These are phyloP conservation scores for Tursiops truncatus DNA, from an alignment of 2,113 vertebrate species.

Conservation along the genomic window DNA sequence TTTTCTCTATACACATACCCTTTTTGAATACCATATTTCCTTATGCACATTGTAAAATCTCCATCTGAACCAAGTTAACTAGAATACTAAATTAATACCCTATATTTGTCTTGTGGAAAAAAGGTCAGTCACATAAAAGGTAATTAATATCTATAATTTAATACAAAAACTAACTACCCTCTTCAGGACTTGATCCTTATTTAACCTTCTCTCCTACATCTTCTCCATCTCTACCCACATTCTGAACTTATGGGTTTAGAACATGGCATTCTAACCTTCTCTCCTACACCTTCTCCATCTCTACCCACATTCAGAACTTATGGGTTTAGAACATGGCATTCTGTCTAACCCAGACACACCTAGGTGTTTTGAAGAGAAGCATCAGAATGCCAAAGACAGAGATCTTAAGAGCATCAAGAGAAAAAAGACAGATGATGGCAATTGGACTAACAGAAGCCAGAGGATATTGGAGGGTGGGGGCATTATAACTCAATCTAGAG, in stretches of 20 bases:
- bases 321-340: background rate
- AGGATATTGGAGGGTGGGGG: background rate
- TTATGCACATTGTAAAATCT: background rate
- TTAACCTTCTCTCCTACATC: background rate
- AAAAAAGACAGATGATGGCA: background rate
- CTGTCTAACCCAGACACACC: background rate
- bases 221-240: background rate
- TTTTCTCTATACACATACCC: background rate
- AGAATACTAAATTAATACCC: background rate
- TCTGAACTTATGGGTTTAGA: background rate
- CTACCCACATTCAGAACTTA: background rate
- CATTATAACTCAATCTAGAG: background rate
- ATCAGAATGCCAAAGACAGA: background rate
- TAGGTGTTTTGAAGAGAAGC: background rate
- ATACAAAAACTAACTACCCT: background rate
- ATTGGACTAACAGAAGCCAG: background rate
- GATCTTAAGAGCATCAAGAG: background rate
- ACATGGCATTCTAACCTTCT: background rate
- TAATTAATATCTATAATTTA: constrained; percentile 16
- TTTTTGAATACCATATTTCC: background rate
- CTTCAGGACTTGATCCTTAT: background rate
- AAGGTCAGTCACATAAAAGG: background rate
- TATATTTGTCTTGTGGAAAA: background rate
- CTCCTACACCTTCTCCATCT: background rate
- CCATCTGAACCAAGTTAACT: background rate